Conservation (phyloP, 92 coral and sea anemone species). For the Actinostola sp. region DNA sequence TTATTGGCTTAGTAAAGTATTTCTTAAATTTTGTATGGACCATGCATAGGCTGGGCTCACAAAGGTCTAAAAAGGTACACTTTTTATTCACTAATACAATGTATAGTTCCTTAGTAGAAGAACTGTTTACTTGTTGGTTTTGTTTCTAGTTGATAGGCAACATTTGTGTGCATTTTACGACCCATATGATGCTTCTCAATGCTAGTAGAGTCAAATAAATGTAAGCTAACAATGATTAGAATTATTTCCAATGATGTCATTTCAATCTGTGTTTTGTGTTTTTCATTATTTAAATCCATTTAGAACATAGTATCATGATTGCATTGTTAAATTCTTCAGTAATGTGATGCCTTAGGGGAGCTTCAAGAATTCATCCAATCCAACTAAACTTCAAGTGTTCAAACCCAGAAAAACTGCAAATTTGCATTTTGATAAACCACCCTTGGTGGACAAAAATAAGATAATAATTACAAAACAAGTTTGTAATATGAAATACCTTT, state of each 20-base stretch:
- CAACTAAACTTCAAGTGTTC: not conserved
- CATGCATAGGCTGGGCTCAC: constrained; percentile 26
- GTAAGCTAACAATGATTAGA: not conserved
- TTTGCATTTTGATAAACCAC: constrained; percentile 3
- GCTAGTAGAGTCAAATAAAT: not conserved
- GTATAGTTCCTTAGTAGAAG: not conserved
- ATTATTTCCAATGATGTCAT: not conserved
- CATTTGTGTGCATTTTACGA: too few species aligned
- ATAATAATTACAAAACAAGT: too few species aligned
- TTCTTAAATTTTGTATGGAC: not conserved
- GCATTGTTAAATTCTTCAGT: not conserved
- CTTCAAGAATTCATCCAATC: not conserved
- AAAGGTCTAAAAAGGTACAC: constrained; percentile 27
- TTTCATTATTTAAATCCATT: constrained; percentile 4
- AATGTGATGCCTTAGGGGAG: not conserved
- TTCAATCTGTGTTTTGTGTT: not conserved
- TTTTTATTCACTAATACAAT: not conserved
- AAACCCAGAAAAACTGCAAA: not conserved
- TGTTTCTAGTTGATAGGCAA: too few species aligned
- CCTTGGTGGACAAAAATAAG: not conserved
- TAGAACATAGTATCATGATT: not conserved
- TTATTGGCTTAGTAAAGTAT: not conserved
- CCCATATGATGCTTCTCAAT: too few species aligned
- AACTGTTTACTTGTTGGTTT: not conserved
- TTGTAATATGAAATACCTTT: too few species aligned